Percentiles rank a stretch among this genome's conserved stretches.
Conservation (phyloP, 2,113 vertebrate genomes). For the Uria lomvia region DNA sequence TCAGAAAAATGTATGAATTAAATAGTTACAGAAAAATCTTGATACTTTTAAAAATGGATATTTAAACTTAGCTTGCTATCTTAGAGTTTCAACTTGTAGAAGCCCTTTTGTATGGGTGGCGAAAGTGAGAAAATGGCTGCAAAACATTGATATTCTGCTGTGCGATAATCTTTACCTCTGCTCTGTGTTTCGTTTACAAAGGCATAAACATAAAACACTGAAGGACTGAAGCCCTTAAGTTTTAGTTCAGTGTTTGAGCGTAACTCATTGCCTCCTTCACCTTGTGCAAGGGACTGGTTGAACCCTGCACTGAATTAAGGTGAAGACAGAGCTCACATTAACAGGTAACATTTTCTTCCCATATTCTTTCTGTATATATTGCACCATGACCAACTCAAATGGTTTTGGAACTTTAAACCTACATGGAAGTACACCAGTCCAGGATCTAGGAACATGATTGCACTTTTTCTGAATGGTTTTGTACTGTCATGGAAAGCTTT, state of each 20-base stretch:
- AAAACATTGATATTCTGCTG: not conserved
- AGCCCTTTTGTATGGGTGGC: not conserved
- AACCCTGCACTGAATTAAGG: not conserved
- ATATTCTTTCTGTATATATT: not conserved
- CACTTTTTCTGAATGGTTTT: not conserved
- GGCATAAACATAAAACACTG: not conserved
- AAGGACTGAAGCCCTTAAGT: not conserved
- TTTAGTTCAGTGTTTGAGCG: not conserved
- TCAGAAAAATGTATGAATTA: not conserved
- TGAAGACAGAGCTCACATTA: not conserved
- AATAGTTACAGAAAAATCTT: not conserved
- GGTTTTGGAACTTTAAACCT: not conserved
- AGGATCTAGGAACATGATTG: not conserved
- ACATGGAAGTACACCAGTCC: rapidly evolving
- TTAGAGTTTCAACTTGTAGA: not conserved
- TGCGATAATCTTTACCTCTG: not conserved
- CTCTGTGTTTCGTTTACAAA: not conserved
- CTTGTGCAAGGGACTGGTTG: not conserved
- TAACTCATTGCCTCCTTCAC: not conserved
- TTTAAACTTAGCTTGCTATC: not conserved
- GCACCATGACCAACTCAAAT: not conserved
- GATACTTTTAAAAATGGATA: not conserved
- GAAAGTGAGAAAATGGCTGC: not conserved
- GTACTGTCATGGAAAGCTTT: not conserved
- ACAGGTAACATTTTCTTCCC: not conserved